phyloP scores from a whole-genome alignment of 2,113 vertebrate genomes.

The Syngnathoides biaculeatus region DNA sequence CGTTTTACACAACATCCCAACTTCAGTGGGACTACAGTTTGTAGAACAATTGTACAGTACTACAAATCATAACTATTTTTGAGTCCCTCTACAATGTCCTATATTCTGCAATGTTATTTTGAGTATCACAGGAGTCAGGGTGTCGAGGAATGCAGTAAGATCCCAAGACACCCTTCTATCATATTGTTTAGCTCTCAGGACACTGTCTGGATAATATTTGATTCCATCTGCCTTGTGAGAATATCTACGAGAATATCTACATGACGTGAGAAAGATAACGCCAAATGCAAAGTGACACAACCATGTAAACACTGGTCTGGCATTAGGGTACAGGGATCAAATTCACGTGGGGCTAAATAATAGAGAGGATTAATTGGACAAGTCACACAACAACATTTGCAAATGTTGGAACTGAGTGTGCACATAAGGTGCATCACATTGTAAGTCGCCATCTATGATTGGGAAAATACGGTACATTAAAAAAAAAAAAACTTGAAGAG shows the following conservation, averaged over 20 bases:
- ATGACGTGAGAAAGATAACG: slow-evolving; percentile 23
- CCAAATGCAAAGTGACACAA: slow-evolving; percentile 35
- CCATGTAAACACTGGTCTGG: slow-evolving; percentile 10
- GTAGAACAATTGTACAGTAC: no score
- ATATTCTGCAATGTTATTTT: slow-evolving; percentile 36
- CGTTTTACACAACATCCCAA: no score
- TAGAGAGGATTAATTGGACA: no score
- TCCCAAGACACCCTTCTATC: slow-evolving; percentile 15
- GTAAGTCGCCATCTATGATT: no score
- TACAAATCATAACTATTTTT: background rate
- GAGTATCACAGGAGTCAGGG: slow-evolving; percentile 35
- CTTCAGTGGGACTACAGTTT: no score
- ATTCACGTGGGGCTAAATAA: background rate
- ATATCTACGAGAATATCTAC: slow-evolving; percentile 31
- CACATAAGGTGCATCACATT: no score
- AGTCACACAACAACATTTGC: no score
- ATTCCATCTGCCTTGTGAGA: slow-evolving; percentile 16
- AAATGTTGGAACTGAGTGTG: no score
- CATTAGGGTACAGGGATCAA: background rate
- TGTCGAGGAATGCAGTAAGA: slow-evolving; percentile 38
- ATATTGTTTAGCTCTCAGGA: slow-evolving; percentile 1
- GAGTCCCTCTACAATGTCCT: slow-evolving; percentile 5
- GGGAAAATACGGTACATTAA: no score
- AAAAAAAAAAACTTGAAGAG: no score
- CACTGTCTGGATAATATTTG: slow-evolving; percentile 11